Percentiles rank a stretch among this genome's conserved stretches.
Evolutionary conservation across 2,888 invertebrate genomes (phyloP).

Genomic region (Brenthis ino): DNA sequence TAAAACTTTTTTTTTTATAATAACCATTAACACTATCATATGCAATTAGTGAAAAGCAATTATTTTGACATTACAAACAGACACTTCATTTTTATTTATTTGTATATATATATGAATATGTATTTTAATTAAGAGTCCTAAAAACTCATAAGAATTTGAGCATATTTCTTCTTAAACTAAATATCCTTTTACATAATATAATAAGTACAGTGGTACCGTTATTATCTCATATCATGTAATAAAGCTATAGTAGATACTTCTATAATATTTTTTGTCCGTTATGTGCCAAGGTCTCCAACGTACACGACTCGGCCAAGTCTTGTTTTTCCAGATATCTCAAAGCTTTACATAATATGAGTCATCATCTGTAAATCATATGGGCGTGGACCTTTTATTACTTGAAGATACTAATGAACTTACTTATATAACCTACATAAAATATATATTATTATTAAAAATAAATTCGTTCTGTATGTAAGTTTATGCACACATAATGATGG

Average conservation of each 20-base stretch:
- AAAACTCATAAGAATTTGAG: no score
- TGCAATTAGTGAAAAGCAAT: no score
- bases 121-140: no score
- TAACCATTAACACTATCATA: no score
- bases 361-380: slow-evolving; percentile 24
- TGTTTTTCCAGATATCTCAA: slow-evolving; percentile 35
- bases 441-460: neutral
- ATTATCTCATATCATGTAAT: no score
- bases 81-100: no score
- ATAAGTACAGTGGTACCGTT: neutral
- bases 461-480: neutral
- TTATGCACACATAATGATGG: no score
- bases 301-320: slow-evolving; percentile 33
- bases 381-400: slow-evolving; percentile 16
- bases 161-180: no score
- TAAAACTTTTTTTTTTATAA: no score
- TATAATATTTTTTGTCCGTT: slow-evolving; percentile 31
- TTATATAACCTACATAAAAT: neutral
- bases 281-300: slow-evolving; percentile 37
- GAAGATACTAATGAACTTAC: neutral
- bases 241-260: neutral
- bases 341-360: slow-evolving; percentile 37
- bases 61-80: no score
- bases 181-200: no score
- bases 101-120: no score